These are phyloP conservation scores for Thalassarche chlororhynchos DNA, from an alignment of 2,113 vertebrate species.

Conservation along the genomic window DNA sequence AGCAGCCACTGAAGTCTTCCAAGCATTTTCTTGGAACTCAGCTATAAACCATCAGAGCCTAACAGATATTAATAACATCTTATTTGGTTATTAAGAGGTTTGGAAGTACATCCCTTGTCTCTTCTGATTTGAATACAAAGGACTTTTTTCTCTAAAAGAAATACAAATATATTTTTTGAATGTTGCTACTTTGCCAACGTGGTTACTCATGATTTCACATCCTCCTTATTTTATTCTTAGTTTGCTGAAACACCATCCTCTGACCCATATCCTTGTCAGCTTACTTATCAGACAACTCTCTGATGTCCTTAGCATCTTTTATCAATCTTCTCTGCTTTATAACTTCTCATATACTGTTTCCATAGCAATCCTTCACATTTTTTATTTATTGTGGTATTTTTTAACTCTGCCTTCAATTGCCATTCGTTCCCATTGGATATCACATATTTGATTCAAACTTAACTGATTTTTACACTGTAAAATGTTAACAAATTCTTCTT, in stretches of 20 bases:
- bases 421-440: neutral
- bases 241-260: neutral
- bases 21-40: neutral
- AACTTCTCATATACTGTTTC: conserved; percentile 2
- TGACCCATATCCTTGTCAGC: neutral
- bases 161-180: neutral
- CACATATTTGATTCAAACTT: neutral
- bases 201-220: neutral
- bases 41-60: neutral
- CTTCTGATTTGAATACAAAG: neutral
- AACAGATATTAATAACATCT: neutral
- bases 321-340: neutral
- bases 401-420: neutral
- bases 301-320: neutral
- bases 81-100: neutral
- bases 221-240: neutral
- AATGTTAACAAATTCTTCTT: neutral
- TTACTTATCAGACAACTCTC: neutral
- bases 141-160: neutral
- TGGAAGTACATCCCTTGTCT: neutral
- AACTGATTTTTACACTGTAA: neutral
- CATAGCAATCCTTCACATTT: neutral
- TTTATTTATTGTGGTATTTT: neutral
- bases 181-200: neutral
- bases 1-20: neutral